Base-by-base conservation (phyloP, 2,888 invertebrate species). In the Melinaea marsaeus region DNA sequence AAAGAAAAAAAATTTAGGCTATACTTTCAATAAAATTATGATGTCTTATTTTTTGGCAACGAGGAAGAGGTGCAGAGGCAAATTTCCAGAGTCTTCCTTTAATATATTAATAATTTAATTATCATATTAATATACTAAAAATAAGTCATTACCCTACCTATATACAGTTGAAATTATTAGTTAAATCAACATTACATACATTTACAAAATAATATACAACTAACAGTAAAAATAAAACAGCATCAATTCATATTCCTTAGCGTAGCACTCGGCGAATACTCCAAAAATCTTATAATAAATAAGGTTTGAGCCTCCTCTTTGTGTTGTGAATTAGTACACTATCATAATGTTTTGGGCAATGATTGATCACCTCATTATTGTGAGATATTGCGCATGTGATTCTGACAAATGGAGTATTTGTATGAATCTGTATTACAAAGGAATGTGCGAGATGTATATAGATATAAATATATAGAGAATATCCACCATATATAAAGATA, bases 251-350 rank as follows among this genome's bases (percentile, higher is more conserved):
- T 42, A 42, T 42, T 51, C 51, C 32, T 51, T 32, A 22, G 2
- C 7, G 51, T 22, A 51, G 32, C 51, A 51, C 51, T 51, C 32
- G 51, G 51, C 51, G 51, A 9, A 32, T 51, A 32, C 51, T 22
- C 22, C 7, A 51, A 32, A 51, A 51, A 51, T 32, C 51, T 32
- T 32, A 6, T 51, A 51, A 32, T 51, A 42, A 42, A 42, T 51
- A 32, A 22, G 51, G 7, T 51, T 6, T 9, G 32, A 22, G 32
- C 51, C 51, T 22, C 22, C 32, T 51, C 51, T 51, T 51, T 51
- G 67, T 67, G 64, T 72, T 73, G 70, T 64, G 72, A 74, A 74
- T 73, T 74, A 72, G 69, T 73, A 64, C 68, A 61, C 64, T 64
- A 64, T 61, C 64, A 42, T 6, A 57, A 58, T 48, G 55, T 64